phyloP scores from a whole-genome alignment of 2,888 invertebrate species.

The Helobdella robusta region DNA sequence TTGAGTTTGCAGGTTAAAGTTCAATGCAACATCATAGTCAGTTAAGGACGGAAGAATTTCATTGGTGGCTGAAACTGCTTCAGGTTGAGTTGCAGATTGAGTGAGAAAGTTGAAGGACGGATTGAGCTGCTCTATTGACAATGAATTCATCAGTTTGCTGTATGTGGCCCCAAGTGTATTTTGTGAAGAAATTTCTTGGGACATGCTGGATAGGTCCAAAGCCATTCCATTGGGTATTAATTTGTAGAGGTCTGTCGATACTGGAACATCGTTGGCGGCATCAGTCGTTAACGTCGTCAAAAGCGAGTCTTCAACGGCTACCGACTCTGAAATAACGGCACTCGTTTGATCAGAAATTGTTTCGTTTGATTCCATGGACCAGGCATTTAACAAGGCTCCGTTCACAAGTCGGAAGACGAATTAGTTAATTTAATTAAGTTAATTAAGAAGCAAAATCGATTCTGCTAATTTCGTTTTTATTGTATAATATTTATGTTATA shows the following conservation, averaged over 20 bases:
- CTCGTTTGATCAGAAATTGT: conserved; percentile 8
- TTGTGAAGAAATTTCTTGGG: conserved; percentile 8
- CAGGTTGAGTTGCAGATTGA: not conserved
- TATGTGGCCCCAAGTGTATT: conserved; percentile 13
- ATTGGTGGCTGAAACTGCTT: not conserved
- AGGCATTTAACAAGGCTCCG: too few relatives aligned
- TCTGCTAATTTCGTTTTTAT: too few relatives aligned
- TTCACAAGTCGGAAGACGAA: too few relatives aligned
- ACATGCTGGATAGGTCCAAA: conserved; percentile 19
- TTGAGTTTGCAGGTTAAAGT: too few relatives aligned
- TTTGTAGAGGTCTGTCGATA: conserved; percentile 12
- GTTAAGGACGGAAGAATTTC: conserved; percentile 20
- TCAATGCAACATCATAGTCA: conserved; percentile 17
- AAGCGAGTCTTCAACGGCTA: too few relatives aligned
- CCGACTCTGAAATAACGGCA: conserved; percentile 1
- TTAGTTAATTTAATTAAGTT: too few relatives aligned
- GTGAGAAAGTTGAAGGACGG: conserved; percentile 2
- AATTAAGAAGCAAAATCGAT: too few relatives aligned
- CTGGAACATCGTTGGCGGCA: too few relatives aligned
- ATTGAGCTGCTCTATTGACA: conserved; percentile 1
- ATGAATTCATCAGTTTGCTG: conserved; percentile 14
- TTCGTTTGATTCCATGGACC: conserved; percentile 12
- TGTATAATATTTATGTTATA: too few relatives aligned
- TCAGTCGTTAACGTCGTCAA: too few relatives aligned
- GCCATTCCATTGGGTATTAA: conserved; percentile 21